A percentile compares a stretch with the other conserved stretches of the same genome.
Conservation (phyloP, 2,888 invertebrate genomes). For the Hirudinaria manillensis region DNA sequence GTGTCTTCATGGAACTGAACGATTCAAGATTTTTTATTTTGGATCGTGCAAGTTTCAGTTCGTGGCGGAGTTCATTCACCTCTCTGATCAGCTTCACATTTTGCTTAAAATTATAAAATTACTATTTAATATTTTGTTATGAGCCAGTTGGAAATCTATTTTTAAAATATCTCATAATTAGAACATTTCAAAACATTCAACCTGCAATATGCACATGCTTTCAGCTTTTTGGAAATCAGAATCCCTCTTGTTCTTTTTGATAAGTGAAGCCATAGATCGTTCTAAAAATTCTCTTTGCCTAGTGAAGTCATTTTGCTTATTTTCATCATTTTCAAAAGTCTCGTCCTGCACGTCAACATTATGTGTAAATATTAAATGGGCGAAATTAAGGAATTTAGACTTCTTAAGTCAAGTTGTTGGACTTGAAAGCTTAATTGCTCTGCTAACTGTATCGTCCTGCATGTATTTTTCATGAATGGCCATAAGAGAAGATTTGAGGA, state of each 20-base stretch:
- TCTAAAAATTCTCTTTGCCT: constrained; percentile 78
- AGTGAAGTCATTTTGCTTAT: constrained; percentile 56
- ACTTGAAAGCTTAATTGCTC: neutral
- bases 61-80: constrained; percentile 68
- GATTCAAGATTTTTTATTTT: constrained; percentile 57
- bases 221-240: constrained; percentile 57
- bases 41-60: constrained; percentile 64
- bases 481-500: constrained; percentile 59
- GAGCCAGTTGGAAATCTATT: too few species aligned
- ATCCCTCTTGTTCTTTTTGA: constrained; percentile 57
- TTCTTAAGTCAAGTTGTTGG: neutral
- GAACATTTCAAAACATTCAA: constrained; percentile 37
- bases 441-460: constrained; percentile 54
- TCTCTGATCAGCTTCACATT: constrained; percentile 72
- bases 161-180: constrained; percentile 42
- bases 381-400: neutral
- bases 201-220: constrained; percentile 65
- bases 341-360: constrained; percentile 44
- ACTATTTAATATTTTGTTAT: too few species aligned
- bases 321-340: constrained; percentile 54
- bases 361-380: neutral
- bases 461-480: constrained; percentile 56
- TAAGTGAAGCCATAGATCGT: constrained; percentile 60
- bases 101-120: constrained; percentile 63
- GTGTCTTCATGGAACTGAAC: constrained; percentile 45